Base-by-base conservation (phyloP, 2,113 vertebrate species). In the Lampris incognitus region DNA sequence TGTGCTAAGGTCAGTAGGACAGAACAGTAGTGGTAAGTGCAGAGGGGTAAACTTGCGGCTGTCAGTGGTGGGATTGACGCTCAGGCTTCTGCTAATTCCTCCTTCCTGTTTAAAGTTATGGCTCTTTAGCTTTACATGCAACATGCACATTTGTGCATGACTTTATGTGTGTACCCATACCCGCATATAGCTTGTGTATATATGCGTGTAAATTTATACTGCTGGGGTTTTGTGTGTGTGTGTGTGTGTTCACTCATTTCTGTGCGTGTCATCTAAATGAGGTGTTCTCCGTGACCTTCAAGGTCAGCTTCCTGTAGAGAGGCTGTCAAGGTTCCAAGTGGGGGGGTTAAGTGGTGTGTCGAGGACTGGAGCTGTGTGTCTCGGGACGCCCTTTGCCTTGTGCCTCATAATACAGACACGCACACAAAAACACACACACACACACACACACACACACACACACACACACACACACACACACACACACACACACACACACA, bases 261-360 rank as follows among this genome's bases (percentile, higher is more conserved):
- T 24, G 64, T 66, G 79, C 49, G 69, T 79, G 58, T 69, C 74
- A 71, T 70, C 90, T 81, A 91, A 92, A 92, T 84, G 83, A 87
- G 88, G 89, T 55, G 11, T 87, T 85, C 71, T 89, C 46, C 52
- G 44, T 72, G 89, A 89, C 87, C 89, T 84, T 79, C 60, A 73
- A 85, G 84, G 90, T 93, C 90, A 91, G 79, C 57, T 75, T 91
- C 88, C 91, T 74, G 84, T 77, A 73, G 88, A 89, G 89, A 69
- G 87, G 81, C 89, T 91, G 91, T 92, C 91, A 93, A 89, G 90
- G 89, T 91, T 81, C 81, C 77, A 85, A 75, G 89, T 77, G 64
- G 88, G 87, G 87, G 89, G 87, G 90, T 87, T 92, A 91, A 92
- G 90, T 92, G 83, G 81, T 83, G 82, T 84, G 84, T 81, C 83